Evolutionary conservation across 92 coral and sea anemone species (phyloP).

Genomic region (Palythoa grandiflora): DNA sequence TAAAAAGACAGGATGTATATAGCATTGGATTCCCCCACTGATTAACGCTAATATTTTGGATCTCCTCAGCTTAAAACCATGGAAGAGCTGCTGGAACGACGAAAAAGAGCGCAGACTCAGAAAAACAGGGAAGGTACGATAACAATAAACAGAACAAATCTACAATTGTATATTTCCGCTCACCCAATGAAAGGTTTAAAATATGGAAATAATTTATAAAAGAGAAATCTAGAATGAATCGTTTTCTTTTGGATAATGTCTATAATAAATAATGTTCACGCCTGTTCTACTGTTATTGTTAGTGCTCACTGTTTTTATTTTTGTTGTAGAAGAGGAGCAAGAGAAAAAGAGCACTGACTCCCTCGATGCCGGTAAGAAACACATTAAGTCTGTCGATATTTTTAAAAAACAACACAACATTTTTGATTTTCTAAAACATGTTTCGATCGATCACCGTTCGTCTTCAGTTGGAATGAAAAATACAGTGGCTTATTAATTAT

Average conservation of each 20-base stretch:
- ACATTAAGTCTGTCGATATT: too few relatives aligned
- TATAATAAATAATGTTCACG: not conserved
- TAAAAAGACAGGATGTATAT: not conserved
- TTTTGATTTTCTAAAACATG: too few relatives aligned
- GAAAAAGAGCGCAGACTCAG: conserved; percentile 25
- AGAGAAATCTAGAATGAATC: not conserved
- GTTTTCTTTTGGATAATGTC: not conserved
- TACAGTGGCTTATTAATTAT: too few relatives aligned
- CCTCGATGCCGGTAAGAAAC: conserved; percentile 30
- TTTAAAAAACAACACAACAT: too few relatives aligned
- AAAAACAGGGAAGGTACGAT: conserved; percentile 28
- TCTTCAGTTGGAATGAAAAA: too few relatives aligned
- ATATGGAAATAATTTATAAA: too few relatives aligned
- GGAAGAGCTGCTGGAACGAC: conserved; percentile 61
- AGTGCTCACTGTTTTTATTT: not conserved
- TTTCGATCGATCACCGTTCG: too few relatives aligned
- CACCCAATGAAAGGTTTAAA: too few relatives aligned
- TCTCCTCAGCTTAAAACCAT: conserved; percentile 51
- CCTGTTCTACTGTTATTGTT: not conserved
- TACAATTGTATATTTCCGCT: not conserved
- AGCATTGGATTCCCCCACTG: not conserved
- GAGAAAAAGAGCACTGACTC: conserved; percentile 34
- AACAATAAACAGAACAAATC: not conserved
- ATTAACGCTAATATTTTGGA: not conserved
- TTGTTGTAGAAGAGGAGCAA: conserved; percentile 24